Evolutionary conservation across 2,113 vertebrate genomes (phyloP).

Genomic region (Cochlearius cochlearius): DNA sequence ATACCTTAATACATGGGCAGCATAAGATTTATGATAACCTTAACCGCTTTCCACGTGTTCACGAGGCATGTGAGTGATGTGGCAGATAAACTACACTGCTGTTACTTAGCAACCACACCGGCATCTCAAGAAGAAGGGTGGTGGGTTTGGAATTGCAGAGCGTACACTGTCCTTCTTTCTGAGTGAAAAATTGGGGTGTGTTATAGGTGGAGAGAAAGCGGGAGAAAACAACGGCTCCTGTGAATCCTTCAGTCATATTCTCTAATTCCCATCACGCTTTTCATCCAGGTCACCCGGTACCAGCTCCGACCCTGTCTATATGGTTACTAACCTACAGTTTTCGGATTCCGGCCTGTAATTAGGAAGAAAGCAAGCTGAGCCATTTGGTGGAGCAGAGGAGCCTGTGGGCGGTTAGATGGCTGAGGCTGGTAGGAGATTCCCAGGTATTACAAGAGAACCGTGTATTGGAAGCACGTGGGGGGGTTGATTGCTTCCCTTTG

Average conservation of each 20-base stretch:
- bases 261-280: neutral
- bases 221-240: neutral
- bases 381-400: neutral
- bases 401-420: neutral
- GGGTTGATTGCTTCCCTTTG: neutral
- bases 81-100: neutral
- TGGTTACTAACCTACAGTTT: neutral
- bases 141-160: neutral
- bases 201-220: neutral
- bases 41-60: neutral
- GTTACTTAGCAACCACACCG: neutral
- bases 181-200: neutral
- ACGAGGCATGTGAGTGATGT: neutral
- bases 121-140: neutral
- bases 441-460: neutral
- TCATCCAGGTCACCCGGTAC: neutral
- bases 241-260: neutral
- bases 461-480: neutral
- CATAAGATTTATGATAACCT: neutral
- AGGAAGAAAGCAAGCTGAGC: neutral
- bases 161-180: neutral
- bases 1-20: neutral
- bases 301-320: neutral
- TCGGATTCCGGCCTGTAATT: neutral
- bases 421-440: neutral